A percentile compares a stretch with the other conserved stretches of the same genome.
Conservation (phyloP, 2,888 invertebrate species). For the Meghimatium bilineatum region DNA sequence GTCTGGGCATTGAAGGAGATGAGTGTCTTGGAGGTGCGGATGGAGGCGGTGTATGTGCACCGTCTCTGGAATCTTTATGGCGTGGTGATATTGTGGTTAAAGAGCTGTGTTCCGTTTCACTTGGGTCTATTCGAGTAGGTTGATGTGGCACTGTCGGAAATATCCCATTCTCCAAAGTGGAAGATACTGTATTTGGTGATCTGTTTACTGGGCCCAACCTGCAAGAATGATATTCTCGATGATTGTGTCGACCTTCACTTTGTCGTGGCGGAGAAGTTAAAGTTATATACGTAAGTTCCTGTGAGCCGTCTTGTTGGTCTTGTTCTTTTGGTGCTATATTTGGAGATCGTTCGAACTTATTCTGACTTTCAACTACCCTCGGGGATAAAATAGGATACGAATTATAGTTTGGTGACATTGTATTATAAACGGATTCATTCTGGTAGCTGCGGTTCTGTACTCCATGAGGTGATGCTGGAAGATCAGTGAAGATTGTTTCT, state of each 20-base stretch:
- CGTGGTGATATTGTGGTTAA: not conserved
- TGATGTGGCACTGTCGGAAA: conserved; percentile 4
- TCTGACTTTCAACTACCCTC: conserved; percentile 2
- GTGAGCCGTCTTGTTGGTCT: not conserved
- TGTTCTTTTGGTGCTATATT: conserved; percentile 6
- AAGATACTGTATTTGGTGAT: not conserved
- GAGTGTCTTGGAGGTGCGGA: not conserved
- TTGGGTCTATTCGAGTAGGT: not conserved
- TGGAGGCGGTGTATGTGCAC: not conserved
- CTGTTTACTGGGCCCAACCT: conserved; percentile 19
- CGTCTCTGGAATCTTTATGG: conserved; percentile 5
- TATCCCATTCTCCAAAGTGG: conserved; percentile 10
- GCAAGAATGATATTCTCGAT: conserved; percentile 22
- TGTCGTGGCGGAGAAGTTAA: conserved; percentile 27
- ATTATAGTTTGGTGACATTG: not conserved
- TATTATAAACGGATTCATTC: not conserved
- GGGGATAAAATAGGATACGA: not conserved
- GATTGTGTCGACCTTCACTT: not conserved
- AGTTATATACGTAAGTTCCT: conserved; percentile 33
- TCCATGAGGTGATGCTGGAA: conserved; percentile 4
- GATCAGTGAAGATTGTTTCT: not conserved
- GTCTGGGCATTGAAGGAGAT: not conserved
- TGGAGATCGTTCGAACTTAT: not conserved
- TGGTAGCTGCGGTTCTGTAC: not conserved
- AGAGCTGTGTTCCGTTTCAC: not conserved